Base-by-base conservation (phyloP, 2,113 vertebrate genomes). In the Centropristis striata region DNA sequence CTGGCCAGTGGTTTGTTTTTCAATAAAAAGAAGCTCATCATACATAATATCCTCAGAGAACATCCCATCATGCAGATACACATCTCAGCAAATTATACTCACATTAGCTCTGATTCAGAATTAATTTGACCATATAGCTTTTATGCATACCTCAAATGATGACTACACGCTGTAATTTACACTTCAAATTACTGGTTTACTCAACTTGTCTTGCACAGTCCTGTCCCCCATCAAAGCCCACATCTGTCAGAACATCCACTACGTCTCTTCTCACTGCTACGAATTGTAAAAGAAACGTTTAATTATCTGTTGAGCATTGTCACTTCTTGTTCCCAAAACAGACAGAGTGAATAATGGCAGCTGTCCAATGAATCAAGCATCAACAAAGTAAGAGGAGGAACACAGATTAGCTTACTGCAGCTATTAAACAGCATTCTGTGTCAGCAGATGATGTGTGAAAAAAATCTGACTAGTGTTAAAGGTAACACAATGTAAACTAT, bases 1-100 rank as follows among this genome's bases (percentile, higher is more conserved):
- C 53, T 60, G 14, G 21, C 60, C 2, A 3, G 12, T 50, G 67
- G 64, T 69, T 86, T 80, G 55, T 71, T 80, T 71, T 80, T 82
- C 12, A 80, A 70, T 68, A 84, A 66, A 73, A 49, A 8, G 20
- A 55, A 21, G 41, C 53, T 65, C 41, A 54, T 50, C 68, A 41
- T 46, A 60, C 21, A 42, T 12, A 71, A 57, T n/a, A 74, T 42
- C n/a, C 46, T 50, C 57, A 49, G 47, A 58, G 50, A 55, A 46
- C 54, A 8, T 39, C 12, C 13, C 42, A 39, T 46, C 42, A 64
- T 69, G 53, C 65, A 41, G 61, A 20, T 20, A 25, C 39, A 75
- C 57, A 18, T 37, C 21, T 21, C 49, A n/a, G 41, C 20, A 51
- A 53, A 44, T 46, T 27, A 23, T 41, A 39, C 37, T 47, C 1